Conservation (phyloP, 1,140 invertebrate species). For the Luehdorfia chinensis region DNA sequence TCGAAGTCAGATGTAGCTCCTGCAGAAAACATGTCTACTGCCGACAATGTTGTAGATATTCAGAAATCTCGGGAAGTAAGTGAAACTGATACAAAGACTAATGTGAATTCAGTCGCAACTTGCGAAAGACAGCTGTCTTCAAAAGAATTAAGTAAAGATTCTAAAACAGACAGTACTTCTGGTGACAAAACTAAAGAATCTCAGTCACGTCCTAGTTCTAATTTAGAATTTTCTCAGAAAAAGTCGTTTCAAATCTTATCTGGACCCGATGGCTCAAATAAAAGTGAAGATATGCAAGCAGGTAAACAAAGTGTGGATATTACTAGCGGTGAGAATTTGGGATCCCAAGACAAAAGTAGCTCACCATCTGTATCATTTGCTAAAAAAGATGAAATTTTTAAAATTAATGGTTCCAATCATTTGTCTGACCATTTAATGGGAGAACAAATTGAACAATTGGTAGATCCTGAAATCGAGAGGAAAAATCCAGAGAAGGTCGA, state of each 20-base stretch:
- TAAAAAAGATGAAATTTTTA: slow-evolving; percentile 45
- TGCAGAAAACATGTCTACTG: neutral
- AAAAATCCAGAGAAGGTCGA: neutral
- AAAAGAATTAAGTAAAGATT: neutral
- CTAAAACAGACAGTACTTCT: slow-evolving; percentile 14
- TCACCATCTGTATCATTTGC: slow-evolving; percentile 38
- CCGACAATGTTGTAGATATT: neutral
- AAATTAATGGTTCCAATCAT: slow-evolving; percentile 34
- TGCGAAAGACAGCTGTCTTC: neutral
- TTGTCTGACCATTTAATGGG: slow-evolving; percentile 40
- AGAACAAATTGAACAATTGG: slow-evolving; percentile 30
- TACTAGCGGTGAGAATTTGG: slow-evolving; percentile 35
- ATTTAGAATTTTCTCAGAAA: neutral
- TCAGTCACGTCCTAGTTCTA: neutral
- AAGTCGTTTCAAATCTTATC: slow-evolving; percentile 45
- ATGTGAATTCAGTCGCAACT: slow-evolving; percentile 29
- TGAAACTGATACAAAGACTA: slow-evolving; percentile 18
- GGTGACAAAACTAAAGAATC: slow-evolving; percentile 30
- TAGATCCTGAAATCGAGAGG: neutral
- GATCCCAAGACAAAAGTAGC: slow-evolving; percentile 32
- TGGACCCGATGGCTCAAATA: slow-evolving; percentile 41
- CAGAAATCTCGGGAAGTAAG: neutral
- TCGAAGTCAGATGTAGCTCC: neutral
- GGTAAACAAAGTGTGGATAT: slow-evolving; percentile 46
- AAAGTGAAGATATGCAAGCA: slow-evolving; percentile 47